phyloP scores from a whole-genome alignment of 2,113 vertebrate species.

The Muntiacus reevesi region DNA sequence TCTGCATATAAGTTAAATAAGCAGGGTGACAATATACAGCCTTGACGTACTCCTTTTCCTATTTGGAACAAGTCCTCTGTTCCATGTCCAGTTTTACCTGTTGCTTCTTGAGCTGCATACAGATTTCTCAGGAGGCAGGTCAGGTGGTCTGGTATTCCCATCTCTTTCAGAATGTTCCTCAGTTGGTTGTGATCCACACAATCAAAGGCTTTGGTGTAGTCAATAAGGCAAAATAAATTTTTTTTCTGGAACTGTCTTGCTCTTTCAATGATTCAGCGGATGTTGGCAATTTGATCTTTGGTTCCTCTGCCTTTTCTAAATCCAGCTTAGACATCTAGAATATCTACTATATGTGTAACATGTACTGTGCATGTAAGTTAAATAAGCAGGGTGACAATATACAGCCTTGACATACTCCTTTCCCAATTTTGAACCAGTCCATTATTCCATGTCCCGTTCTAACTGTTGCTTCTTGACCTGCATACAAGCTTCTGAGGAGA shows the following conservation, averaged over 20 bases:
- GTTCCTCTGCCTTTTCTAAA: not conserved
- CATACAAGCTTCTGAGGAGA: not conserved
- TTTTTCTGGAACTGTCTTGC: not conserved
- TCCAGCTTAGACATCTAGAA: not conserved
- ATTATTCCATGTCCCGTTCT: not conserved
- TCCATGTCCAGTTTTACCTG: not conserved
- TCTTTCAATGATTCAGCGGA: not conserved
- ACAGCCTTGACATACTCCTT: not conserved
- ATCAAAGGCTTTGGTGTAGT: not conserved
- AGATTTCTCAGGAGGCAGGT: not conserved
- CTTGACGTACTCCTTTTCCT: not conserved
- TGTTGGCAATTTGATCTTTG: not conserved
- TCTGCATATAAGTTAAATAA: not conserved
- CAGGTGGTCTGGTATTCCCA: not conserved
- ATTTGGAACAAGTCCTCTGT: not conserved
- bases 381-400: not conserved
- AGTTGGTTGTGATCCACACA: not conserved
- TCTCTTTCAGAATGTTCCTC: not conserved
- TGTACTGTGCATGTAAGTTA: not conserved
- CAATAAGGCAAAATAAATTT: not conserved
- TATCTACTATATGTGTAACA: not conserved
- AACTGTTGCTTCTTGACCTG: not conserved
- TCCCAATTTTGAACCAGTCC: not conserved
- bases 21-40: not conserved
- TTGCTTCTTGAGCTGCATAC: not conserved